Base-by-base conservation (phyloP, 2,113 vertebrate genomes). In the Chroicocephalus ridibundus region DNA sequence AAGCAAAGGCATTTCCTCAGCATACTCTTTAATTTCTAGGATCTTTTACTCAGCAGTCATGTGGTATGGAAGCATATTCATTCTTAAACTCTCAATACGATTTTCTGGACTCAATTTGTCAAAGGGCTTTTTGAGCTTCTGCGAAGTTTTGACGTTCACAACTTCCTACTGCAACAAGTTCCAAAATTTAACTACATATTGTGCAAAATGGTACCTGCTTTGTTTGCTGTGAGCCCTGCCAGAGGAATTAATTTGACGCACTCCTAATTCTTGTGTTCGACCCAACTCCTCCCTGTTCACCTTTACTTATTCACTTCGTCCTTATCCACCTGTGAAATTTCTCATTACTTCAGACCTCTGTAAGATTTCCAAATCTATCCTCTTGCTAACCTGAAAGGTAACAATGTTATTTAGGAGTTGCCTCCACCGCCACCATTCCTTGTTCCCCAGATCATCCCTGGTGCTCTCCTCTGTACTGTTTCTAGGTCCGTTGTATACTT, bases 331-430 rank as follows among this genome's bases (percentile, higher is more conserved):
- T 7, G 5, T 22, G 52, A 31, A 5, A 8, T 16, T 29, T 75
- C 47, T 75, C 7, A 27, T 11, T 17, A 46, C 31, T 87, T 70
- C 52, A 93, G 7, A 68, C 7, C 10, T 31, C 54, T 19, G 0
- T 14, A 36, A n/a, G 32, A 71, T 29, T 90, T 57, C 26, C 60
- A 75, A 34, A 62, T 36, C 10, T 47, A 60, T 38, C 15, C 49
- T 4, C 52, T 27, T 32, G 31, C 17, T 47, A 76, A 34, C 17
- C n/a, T 74, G n/a, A 49, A 62, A 70, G 13, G 7, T 29, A 82
- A 38, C 9, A 62, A 78, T 0, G 0, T 22, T 20, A 54, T 26
- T 40, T 13, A 75, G 11, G 64, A 75, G 25, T 14, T 62, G 27
- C 18, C 11, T 47, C 20, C 51, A 61, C 15, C 83, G 36, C 25